Conservation (phyloP, 2,113 vertebrate genomes). For the Scomber scombrus region DNA sequence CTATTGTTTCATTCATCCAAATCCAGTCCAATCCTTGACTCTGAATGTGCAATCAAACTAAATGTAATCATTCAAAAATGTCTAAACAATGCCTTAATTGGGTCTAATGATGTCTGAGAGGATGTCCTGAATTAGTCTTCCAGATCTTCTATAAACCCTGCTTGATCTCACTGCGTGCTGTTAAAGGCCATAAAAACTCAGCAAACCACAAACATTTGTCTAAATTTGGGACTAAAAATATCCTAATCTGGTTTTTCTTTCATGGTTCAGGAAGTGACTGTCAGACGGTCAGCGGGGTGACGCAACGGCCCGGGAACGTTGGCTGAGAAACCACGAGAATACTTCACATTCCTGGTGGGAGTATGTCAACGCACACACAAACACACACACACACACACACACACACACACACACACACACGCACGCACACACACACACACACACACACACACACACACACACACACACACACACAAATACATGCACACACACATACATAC, state of each 20-base stretch:
- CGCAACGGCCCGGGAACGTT: constrained; percentile 32
- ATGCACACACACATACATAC: no score
- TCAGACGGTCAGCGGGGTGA: constrained; percentile 55
- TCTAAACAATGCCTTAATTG: no score
- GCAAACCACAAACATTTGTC: constrained; percentile 32
- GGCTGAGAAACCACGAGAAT: constrained; percentile 52
- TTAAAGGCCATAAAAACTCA: constrained; percentile 41
- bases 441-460: no score
- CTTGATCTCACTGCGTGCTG: constrained; percentile 14
- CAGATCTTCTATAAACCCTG: neutral
- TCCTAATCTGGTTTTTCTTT: constrained; percentile 55
- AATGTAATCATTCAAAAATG: no score
- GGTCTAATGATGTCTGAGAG: neutral
- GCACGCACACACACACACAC: no score
- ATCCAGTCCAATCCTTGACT: neutral
- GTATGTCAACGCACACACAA: constrained; percentile 44
- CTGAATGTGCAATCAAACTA: neutral
- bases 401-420: neutral
- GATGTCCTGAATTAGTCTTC: constrained; percentile 6
- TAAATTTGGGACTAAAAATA: constrained; percentile 69
- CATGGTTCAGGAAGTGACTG: constrained; percentile 52
- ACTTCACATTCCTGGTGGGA: constrained; percentile 62
- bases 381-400: constrained; percentile 30
- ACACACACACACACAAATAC: no score
- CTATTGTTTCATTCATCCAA: no score